These are phyloP conservation scores for Synchiropus splendidus DNA, from an alignment of 2,113 vertebrate genomes.

Conservation along the genomic window DNA sequence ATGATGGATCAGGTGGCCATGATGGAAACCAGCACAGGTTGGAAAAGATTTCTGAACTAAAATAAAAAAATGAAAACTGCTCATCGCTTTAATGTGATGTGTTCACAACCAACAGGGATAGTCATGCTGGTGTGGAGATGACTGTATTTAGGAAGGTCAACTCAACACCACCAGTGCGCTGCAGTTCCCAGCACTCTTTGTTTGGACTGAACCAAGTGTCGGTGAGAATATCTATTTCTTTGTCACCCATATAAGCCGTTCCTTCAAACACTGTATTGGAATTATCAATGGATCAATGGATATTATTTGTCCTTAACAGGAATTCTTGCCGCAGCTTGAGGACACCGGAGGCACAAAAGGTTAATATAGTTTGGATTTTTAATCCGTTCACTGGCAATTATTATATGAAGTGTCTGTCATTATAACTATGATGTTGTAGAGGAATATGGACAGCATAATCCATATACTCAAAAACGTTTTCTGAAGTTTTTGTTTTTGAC, in stretches of 20 bases:
- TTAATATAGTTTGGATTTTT: slow-evolving; percentile 19
- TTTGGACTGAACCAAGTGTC: slow-evolving; percentile 86
- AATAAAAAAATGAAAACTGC: neutral
- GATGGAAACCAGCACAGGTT: slow-evolving; percentile 71
- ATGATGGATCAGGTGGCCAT: slow-evolving; percentile 59
- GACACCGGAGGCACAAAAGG: slow-evolving; percentile 71
- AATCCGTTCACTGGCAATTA: neutral
- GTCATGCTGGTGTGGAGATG: slow-evolving; percentile 80
- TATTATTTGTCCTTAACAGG: slow-evolving; percentile 46
- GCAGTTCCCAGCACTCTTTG: slow-evolving; percentile 85
- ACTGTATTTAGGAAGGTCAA: slow-evolving; percentile 84
- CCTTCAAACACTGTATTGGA: no score
- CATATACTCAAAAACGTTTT: no score
- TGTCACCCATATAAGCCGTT: no score
- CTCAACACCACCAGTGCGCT: slow-evolving; percentile 81
- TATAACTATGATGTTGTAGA: neutral
- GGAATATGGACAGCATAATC: no score
- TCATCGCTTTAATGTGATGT: neutral
- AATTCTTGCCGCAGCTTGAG: slow-evolving; percentile 78
- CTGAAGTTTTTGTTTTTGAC: slow-evolving; percentile 6
- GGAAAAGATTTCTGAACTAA: neutral
- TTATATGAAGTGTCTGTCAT: neutral
- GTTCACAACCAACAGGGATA: slow-evolving; percentile 59
- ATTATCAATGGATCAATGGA: no score
- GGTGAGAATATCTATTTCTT: slow-evolving; percentile 56